Evolutionary conservation across 2,113 vertebrate genomes (phyloP).

Genomic region (Corythoichthys haematopterus): DNA sequence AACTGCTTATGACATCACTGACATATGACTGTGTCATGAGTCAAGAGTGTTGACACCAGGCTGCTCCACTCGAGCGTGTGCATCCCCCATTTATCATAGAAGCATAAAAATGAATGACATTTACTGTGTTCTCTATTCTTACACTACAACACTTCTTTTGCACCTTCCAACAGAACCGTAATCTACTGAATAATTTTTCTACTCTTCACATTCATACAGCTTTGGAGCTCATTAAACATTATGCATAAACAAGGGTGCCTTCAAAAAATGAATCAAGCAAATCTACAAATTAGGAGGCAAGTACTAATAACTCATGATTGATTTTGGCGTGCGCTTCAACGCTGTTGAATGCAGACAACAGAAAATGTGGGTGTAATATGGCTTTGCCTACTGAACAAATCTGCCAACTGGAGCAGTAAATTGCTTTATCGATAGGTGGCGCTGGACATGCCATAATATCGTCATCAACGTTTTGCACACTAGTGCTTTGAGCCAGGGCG

Average conservation of each 20-base stretch:
- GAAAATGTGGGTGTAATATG: background rate
- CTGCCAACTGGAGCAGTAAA: slow-evolving; percentile 3
- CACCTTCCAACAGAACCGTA: background rate
- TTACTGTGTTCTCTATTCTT: slow-evolving; percentile 12
- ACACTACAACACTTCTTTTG: too few relatives aligned
- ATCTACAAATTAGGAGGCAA: background rate
- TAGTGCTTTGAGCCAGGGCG: background rate
- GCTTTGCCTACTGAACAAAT: background rate
- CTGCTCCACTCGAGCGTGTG: background rate
- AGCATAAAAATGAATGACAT: slow-evolving; percentile 8
- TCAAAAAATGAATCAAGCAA: background rate
- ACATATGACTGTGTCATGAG: slow-evolving; percentile 14
- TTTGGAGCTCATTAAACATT: background rate
- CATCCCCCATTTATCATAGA: slow-evolving; percentile 2
- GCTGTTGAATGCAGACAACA: background rate
- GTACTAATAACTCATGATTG: background rate
- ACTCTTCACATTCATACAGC: slow-evolving; percentile 13
- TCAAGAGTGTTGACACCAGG: slow-evolving; percentile 7
- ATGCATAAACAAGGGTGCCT: background rate
- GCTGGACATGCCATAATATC: slow-evolving; percentile 21
- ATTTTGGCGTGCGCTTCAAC: background rate
- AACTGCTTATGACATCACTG: slow-evolving; percentile 1
- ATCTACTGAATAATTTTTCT: background rate
- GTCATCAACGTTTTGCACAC: background rate
- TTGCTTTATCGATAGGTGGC: slow-evolving; percentile 31